Conservation (phyloP, 2,113 vertebrate genomes). For the Cephalopterus ornatus region DNA sequence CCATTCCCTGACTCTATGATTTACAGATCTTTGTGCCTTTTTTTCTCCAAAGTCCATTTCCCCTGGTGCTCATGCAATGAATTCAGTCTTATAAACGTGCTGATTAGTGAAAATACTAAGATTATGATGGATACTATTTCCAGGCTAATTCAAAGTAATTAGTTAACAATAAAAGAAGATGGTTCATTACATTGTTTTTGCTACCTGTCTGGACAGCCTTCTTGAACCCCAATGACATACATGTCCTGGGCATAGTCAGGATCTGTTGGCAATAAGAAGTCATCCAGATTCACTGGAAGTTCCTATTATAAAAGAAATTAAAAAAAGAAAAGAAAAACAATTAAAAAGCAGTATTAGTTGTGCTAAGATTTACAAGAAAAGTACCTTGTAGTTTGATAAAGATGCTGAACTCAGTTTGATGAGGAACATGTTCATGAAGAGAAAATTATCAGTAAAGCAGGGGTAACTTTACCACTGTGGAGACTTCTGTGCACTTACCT, state of each 20-base stretch:
- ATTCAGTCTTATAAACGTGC: neutral
- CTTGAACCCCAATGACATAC: constrained; percentile 93
- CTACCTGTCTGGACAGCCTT: constrained; percentile 95
- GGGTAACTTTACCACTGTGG: neutral
- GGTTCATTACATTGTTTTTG: constrained; percentile 37
- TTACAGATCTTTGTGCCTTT: neutral
- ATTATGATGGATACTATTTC: neutral
- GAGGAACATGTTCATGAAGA: accelerated
- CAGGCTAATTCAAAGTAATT: neutral
- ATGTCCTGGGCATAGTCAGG: constrained; percentile 93
- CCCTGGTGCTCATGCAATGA: neutral
- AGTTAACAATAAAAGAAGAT: neutral
- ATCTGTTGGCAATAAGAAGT: constrained; percentile 90
- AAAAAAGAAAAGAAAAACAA: neutral
- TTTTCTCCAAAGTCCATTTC: neutral
- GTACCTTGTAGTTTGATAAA: neutral
- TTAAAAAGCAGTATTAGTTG: neutral
- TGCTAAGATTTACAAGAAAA: neutral
- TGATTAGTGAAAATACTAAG: neutral
- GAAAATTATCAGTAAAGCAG: neutral
- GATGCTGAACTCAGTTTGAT: neutral
- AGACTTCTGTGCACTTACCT: constrained; percentile 68
- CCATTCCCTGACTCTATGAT: neutral
- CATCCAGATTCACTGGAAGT: constrained; percentile 86
- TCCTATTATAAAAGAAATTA: constrained; percentile 67